These are phyloP conservation scores for Taurulus bubalis DNA, from an alignment of 2,113 vertebrate species.

Conservation along the genomic window DNA sequence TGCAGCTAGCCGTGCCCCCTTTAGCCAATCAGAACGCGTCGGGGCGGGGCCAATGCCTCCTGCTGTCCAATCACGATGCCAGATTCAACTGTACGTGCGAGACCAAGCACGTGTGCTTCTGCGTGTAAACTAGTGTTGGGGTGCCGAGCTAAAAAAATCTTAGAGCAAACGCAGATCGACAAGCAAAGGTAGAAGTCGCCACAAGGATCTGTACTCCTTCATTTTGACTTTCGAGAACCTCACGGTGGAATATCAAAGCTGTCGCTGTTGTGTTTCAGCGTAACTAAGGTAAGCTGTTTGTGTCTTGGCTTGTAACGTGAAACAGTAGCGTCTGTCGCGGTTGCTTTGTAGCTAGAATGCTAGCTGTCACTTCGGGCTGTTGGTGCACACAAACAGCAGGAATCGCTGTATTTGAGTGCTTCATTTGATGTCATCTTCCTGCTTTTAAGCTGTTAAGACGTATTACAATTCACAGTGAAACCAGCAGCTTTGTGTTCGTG, in stretches of 20 bases:
- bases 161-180: not conserved
- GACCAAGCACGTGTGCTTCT: constrained; percentile 75
- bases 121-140: constrained; percentile 71
- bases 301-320: not conserved
- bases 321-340: not conserved
- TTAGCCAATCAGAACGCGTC: constrained; percentile 51
- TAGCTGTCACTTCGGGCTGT: not conserved
- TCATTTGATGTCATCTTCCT: not conserved
- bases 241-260: not conserved
- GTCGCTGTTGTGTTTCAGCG: not conserved
- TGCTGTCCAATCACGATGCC: constrained; percentile 58
- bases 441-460: not conserved
- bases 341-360: not conserved
- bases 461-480: not conserved
- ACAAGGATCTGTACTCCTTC: not conserved
- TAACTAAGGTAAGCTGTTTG: constrained; percentile 45
- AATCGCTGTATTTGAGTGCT: not conserved
- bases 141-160: constrained; percentile 15
- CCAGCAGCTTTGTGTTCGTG: not conserved
- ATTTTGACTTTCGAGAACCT: not conserved
- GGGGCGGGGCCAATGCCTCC: fast-evolving
- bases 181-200: not conserved
- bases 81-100: not conserved
- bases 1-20: constrained; percentile 59
- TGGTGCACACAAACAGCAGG: not conserved